Conservation (phyloP, 1,140 invertebrate species). For the Cylas formicarius region DNA sequence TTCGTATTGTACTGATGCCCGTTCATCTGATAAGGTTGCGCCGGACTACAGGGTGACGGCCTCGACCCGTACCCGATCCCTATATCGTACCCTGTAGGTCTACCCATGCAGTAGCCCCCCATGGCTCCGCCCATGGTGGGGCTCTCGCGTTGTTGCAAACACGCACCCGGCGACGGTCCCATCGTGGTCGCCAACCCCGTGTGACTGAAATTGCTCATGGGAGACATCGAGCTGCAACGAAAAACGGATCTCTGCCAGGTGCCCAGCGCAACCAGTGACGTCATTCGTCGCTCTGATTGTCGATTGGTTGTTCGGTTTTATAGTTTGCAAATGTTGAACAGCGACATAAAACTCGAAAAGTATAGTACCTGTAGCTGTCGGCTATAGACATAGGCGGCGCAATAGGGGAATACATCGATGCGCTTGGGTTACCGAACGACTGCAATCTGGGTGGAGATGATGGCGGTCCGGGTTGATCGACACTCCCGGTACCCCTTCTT, state of each 20-base stretch:
- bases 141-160: conserved; percentile 61
- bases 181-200: conserved; percentile 43
- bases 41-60: conserved; percentile 55
- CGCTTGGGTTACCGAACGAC: conserved; percentile 62
- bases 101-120: conserved; percentile 51
- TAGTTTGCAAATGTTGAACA: neutral
- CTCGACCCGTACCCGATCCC: conserved; percentile 58
- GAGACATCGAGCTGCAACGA: conserved; percentile 47
- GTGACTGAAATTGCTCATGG: conserved; percentile 49
- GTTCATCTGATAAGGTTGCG: conserved; percentile 55
- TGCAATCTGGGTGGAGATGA: conserved; percentile 63
- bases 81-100: conserved; percentile 56
- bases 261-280: no score
- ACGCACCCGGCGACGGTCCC: conserved; percentile 51
- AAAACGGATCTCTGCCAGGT: no score
- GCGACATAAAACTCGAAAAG: neutral
- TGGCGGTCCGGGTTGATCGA: conserved; percentile 34
- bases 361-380: conserved; percentile 79
- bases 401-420: conserved; percentile 89
- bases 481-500: conserved; percentile 47
- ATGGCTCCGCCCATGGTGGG: conserved; percentile 37
- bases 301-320: no score
- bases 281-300: no score
- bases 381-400: conserved; percentile 90
- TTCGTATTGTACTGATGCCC: conserved; percentile 57